Conservation (phyloP, 2,113 vertebrate genomes). For the Struthio camelus region DNA sequence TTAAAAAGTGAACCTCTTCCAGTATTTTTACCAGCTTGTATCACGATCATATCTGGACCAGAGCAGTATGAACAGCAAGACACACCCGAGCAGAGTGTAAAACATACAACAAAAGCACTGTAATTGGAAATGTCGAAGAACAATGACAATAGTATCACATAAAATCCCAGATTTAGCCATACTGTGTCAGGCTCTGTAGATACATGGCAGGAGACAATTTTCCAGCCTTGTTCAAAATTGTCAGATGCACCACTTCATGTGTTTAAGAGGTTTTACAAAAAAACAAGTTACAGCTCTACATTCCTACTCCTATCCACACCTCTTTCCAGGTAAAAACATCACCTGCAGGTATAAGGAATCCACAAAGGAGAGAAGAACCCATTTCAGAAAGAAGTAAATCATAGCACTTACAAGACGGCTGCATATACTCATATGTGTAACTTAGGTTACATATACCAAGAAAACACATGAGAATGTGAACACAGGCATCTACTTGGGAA, state of each 20-base stretch:
- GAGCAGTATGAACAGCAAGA: not conserved
- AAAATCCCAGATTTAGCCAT: not conserved
- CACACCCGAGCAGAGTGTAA: not conserved
- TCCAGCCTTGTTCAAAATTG: not conserved
- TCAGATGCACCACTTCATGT: not conserved
- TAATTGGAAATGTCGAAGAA: not conserved
- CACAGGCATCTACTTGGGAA: not conserved
- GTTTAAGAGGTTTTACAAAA: not conserved
- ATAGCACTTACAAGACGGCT: not conserved
- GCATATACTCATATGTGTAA: not conserved
- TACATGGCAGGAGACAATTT: not conserved
- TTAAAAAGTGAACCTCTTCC: not conserved
- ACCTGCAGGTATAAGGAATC: not conserved
- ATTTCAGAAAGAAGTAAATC: not conserved
- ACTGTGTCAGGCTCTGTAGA: not conserved
- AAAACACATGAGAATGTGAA: not conserved
- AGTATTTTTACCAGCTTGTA: not conserved
- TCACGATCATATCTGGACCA: not conserved
- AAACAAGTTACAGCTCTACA: not conserved
- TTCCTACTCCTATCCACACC: not conserved
- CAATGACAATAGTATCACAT: not conserved
- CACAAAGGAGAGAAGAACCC: not conserved
- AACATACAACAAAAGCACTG: not conserved
- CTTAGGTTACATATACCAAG: not conserved
- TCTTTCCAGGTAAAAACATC: not conserved